Evolutionary conservation across 2,113 vertebrate genomes (phyloP).

Genomic region (Lontra canadensis): DNA sequence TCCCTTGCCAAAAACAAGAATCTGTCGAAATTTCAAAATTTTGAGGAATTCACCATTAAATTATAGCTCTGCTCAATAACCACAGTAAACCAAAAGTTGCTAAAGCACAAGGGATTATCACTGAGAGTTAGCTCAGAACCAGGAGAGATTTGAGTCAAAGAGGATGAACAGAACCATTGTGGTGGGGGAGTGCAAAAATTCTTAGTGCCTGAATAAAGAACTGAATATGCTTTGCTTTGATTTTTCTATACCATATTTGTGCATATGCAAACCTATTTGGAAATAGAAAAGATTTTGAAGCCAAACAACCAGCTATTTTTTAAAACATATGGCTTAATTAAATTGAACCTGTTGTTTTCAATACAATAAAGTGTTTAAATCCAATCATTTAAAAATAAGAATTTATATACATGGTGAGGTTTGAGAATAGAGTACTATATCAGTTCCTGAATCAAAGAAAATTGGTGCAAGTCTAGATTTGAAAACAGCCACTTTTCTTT

Average conservation of each 20-base stretch:
- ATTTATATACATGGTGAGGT: background rate
- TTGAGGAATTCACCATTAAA: constrained; percentile 40
- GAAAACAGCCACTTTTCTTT: constrained; percentile 9
- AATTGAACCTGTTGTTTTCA: constrained; percentile 27
- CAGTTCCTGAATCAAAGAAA: background rate
- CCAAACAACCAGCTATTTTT: background rate
- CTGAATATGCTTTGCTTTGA: background rate
- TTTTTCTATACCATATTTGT: background rate
- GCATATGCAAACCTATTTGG: background rate
- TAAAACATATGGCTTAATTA: background rate
- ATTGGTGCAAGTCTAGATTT: background rate
- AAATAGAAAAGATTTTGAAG: background rate
- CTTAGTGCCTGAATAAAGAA: background rate
- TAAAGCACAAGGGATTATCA: background rate
- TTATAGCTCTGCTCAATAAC: background rate
- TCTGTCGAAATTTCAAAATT: constrained; percentile 11
- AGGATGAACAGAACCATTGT: background rate
- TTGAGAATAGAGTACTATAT: background rate
- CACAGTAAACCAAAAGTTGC: background rate
- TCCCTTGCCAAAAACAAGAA: constrained; percentile 14
- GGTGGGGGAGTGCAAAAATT: background rate
- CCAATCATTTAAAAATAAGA: constrained; percentile 3
- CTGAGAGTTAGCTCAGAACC: background rate
- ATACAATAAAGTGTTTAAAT: constrained; percentile 45
- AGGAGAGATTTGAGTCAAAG: background rate